Base-by-base conservation (phyloP, 1,140 invertebrate species). In the Helicorthomorpha holstii region DNA sequence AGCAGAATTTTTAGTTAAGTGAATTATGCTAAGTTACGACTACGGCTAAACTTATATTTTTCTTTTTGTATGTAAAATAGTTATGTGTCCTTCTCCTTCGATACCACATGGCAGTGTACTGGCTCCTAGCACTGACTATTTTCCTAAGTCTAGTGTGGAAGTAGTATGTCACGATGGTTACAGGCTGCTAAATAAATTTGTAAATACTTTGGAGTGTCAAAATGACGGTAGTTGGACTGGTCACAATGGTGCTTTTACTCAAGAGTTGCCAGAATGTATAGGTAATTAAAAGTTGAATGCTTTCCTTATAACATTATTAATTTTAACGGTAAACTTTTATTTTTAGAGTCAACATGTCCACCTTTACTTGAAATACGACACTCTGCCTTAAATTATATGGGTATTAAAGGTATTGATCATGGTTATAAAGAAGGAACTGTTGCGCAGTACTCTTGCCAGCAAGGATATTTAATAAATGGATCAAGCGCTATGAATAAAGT, bases 321-420 rank as follows among this genome's bases (percentile, higher is more conserved):
- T n/a, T n/a, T n/a, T n/a, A n/a, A n/a, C n/a, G n/a, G n/a, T n/a
- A n/a, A n/a, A n/a, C n/a, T n/a, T n/a, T n/a, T n/a, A n/a, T n/a
- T n/a, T 51, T 25, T 23, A 51, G 50, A 51, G 23, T 16, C n/a
- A 16, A 51, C 50, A 3, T 51, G 50, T 25, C 3, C 26, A 43
- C 3, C 50, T 23, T 27, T 27, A 51, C 50, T 38, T 24, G 26
- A 51, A n/a, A n/a, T 51, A 3, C 21, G 34, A 3, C 4, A 51
- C 21, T 34, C 26, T 27, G 7, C 23, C 7, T n/a, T 26, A 3
- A 4, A 22, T 4, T 10, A 34, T 22, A 3, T 23, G 3, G 50
- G 50, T 2, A 23, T 16, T 27, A 24, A 34, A 24, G 50, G 50
- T 3, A 43, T 29, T 29, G 50, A 51, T 44, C 26, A 27, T n/a